phyloP scores from a whole-genome alignment of 1,140 invertebrate species.

The Mya arenaria region DNA sequence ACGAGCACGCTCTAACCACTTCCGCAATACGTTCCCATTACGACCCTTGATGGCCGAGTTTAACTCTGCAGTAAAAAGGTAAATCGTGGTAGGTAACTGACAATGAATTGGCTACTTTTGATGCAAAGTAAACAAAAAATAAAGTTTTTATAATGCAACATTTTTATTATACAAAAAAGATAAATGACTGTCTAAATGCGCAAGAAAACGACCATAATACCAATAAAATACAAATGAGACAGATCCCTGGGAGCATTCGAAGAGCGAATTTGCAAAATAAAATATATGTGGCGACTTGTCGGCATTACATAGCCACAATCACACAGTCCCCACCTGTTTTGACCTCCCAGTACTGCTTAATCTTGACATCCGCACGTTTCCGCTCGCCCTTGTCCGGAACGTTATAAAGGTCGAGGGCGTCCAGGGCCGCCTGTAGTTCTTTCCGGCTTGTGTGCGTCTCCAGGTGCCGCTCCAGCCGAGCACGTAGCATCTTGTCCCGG shows the following conservation, averaged over 20 bases:
- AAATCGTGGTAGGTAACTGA: not conserved
- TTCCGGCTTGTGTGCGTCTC: slow-evolving; percentile 15
- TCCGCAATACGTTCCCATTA: slow-evolving; percentile 10
- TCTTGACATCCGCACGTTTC: slow-evolving; percentile 3
- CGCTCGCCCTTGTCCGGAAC: slow-evolving; percentile 45
- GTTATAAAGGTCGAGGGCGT: slow-evolving; percentile 44
- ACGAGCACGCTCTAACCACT: slow-evolving; percentile 9
- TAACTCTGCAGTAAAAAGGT: slow-evolving; percentile 5
- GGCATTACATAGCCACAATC: not conserved
- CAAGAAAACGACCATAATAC: too few relatives aligned
- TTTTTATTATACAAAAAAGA: too few relatives aligned
- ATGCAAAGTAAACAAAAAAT: too few relatives aligned
- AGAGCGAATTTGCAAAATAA: not conserved
- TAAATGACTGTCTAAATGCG: too few relatives aligned
- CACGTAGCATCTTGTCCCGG: slow-evolving; percentile 47
- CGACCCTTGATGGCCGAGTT: slow-evolving; percentile 11
- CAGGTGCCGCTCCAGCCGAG: slow-evolving; percentile 14
- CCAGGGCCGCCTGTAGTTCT: slow-evolving; percentile 25
- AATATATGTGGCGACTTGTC: not conserved
- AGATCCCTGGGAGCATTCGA: too few relatives aligned
- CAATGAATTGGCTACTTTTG: too few relatives aligned
- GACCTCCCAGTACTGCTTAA: slow-evolving; percentile 49
- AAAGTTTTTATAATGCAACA: too few relatives aligned
- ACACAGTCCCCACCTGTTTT: slow-evolving; percentile 30
- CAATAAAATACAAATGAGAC: too few relatives aligned